A percentile compares a stretch with the other conserved stretches of the same genome.
Evolutionary conservation across 2,797 vertebrate species (phyloP).

Genomic region (Coregonus sp.): DNA sequence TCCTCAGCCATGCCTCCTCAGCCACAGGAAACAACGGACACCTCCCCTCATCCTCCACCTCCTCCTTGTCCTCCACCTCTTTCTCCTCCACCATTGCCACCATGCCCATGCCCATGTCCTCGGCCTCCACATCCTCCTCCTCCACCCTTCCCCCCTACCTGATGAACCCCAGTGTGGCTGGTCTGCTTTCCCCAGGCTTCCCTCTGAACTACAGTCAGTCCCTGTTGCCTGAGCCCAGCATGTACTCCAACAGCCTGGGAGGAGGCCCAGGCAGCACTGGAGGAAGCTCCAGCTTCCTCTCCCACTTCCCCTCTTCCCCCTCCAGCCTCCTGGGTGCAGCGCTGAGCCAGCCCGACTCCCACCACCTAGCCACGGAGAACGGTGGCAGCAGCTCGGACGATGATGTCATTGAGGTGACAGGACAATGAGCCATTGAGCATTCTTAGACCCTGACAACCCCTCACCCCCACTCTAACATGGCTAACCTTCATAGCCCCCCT

Average conservation of each 20-base stretch:
- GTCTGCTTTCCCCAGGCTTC: conserved; percentile 86
- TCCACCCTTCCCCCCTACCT: conserved; percentile 85
- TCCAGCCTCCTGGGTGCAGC: conserved; percentile 81
- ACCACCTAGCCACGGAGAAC: conserved; percentile 80
- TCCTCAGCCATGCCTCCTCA: conserved; percentile 74
- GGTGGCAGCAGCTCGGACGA: conserved; percentile 93
- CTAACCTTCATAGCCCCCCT: not conserved
- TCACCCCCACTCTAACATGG: not conserved
- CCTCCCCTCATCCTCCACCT: conserved; percentile 81
- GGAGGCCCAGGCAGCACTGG: conserved; percentile 61
- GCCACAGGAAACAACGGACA: conserved; percentile 76
- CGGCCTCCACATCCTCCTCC: conserved; percentile 66
- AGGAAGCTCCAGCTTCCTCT: conserved; percentile 78
- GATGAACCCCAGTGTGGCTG: conserved; percentile 89
- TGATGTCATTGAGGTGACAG: conserved; percentile 96
- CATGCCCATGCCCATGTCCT: conserved; percentile 83
- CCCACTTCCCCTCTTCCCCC: conserved; percentile 81
- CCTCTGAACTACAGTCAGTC: conserved; percentile 81
- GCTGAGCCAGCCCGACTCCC: conserved; percentile 79
- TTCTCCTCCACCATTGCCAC: conserved; percentile 66
- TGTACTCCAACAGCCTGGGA: conserved; percentile 82
- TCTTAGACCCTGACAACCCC: not conserved
- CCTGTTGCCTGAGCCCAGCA: conserved; percentile 84
- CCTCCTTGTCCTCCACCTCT: conserved; percentile 79
- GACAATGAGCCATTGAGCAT: conserved; percentile 77